Conservation (phyloP, 1,140 invertebrate species). For the Gonioctena quinquepunctata region DNA sequence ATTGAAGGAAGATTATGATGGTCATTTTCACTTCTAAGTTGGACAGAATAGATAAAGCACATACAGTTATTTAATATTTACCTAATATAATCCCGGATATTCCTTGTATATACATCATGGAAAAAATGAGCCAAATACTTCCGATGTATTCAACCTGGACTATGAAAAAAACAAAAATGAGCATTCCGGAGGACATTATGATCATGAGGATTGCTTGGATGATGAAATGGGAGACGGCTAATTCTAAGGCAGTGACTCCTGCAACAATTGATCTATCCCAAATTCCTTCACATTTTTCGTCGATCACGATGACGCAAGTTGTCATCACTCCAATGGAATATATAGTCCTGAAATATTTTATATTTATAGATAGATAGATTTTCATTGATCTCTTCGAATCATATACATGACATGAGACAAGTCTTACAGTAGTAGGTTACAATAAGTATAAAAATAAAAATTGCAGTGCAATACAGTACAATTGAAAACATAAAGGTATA, state of each 20-base stretch:
- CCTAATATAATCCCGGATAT: conserved; percentile 56
- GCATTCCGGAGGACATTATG: conserved; percentile 58
- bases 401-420: too few relatives aligned
- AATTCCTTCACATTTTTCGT: conserved; percentile 78
- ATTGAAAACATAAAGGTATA: too few relatives aligned
- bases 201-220: conserved; percentile 76
- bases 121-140: conserved; percentile 46
- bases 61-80: too few relatives aligned
- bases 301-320: conserved; percentile 78
- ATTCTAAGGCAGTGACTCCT: conserved; percentile 62
- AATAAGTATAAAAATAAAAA: too few relatives aligned
- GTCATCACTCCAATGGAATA: conserved; percentile 80
- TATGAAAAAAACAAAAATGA: conserved; percentile 59
- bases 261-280: conserved; percentile 77
- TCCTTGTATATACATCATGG: conserved; percentile 53
- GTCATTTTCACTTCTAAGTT: too few relatives aligned
- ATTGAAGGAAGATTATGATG: too few relatives aligned
- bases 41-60: too few relatives aligned
- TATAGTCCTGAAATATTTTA: conserved; percentile 60
- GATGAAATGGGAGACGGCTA: conserved; percentile 71
- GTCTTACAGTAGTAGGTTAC: too few relatives aligned
- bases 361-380: too few relatives aligned
- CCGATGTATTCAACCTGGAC: conserved; percentile 56
- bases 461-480: too few relatives aligned
- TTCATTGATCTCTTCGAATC: too few relatives aligned